Base-by-base conservation (phyloP, 2,113 vertebrate species). In the Ceratotherium simum region DNA sequence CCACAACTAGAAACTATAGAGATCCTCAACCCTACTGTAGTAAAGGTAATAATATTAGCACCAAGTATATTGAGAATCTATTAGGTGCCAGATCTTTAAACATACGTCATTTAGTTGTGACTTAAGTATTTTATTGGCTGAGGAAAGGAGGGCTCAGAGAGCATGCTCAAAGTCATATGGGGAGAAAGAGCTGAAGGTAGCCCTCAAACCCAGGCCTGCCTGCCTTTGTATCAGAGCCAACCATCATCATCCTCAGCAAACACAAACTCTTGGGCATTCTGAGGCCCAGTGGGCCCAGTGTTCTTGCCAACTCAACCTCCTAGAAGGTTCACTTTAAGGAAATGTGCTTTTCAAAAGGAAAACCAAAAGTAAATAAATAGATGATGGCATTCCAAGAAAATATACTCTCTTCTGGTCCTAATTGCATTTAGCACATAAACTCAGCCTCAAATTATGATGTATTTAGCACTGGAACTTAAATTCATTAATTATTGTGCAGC, bases 391-490 rank as follows among this genome's bases (percentile, higher is more conserved):
- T 33, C 70, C 95, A 97, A 91, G 82, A 98, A 98, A 95, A 75
- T 85, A 90, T 23, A 36, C 42, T 87, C 23, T 96, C 69, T 92
- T 97, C 90, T 88, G 16, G 39, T 46, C 20, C 92, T 97, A 97
- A 98, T 88, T 97, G 70, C 23, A 98, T 97, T 98, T 98, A 98
- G 69, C 90, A 95, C 85, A 95, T 93, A 95, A 97, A 97, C 75
- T 95, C 70, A 90, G 84, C 56, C 75, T 69, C 92, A 76, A 96
- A 80, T 98, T 93, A 90, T 85, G 91, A 97, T 73, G 78, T 23
- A 94, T 96, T 97, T 97, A 90, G 89, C 87, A 97, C 96, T 79
- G 84, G 54, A 97, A 98, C 98, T 98, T 96, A 96, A 98, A 96
- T 97, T 96, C 97, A 98, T 97, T 97, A 98, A 97, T 97, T 98